These are phyloP conservation scores for Chauna torquata DNA, from an alignment of 2,113 vertebrate genomes.

Conservation along the genomic window DNA sequence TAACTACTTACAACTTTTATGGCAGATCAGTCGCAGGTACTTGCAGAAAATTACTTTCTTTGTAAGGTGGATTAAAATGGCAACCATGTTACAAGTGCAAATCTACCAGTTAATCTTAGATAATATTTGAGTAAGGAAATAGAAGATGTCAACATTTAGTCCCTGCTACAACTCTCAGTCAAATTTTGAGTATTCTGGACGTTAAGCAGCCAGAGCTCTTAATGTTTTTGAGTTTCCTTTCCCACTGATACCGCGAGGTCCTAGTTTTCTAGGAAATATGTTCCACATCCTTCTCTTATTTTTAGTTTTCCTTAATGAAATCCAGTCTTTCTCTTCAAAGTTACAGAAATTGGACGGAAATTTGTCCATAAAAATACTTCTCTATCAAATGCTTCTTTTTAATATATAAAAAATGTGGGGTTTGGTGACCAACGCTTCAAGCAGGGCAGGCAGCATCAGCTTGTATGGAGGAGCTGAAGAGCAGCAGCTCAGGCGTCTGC, in stretches of 20 bases:
- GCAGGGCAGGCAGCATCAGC: not conserved
- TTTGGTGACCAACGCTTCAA: not conserved
- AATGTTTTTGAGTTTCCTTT: not conserved
- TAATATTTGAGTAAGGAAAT: not conserved
- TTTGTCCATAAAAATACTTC: not conserved
- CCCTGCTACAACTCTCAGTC: not conserved
- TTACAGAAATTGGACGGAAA: not conserved
- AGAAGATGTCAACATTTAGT: not conserved
- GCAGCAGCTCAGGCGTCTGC: not conserved
- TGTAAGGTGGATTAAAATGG: not conserved
- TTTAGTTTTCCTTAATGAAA: constrained; percentile 44
- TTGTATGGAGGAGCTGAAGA: not conserved
- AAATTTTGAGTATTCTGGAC: not conserved
- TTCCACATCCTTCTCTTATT: constrained; percentile 13
- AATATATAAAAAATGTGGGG: not conserved
- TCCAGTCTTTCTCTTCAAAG: constrained; percentile 3
- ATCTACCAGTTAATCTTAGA: not conserved
- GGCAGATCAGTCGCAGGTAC: not conserved
- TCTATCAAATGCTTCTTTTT: not conserved
- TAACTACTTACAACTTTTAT: constrained; percentile 43
- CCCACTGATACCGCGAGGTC: not conserved
- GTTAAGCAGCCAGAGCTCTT: not conserved
- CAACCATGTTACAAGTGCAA: constrained; percentile 10
- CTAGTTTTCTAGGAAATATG: not conserved
- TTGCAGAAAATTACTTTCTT: constrained; percentile 37